Base-by-base conservation (phyloP, 1,140 invertebrate genomes). In the Heliconius melpomene region DNA sequence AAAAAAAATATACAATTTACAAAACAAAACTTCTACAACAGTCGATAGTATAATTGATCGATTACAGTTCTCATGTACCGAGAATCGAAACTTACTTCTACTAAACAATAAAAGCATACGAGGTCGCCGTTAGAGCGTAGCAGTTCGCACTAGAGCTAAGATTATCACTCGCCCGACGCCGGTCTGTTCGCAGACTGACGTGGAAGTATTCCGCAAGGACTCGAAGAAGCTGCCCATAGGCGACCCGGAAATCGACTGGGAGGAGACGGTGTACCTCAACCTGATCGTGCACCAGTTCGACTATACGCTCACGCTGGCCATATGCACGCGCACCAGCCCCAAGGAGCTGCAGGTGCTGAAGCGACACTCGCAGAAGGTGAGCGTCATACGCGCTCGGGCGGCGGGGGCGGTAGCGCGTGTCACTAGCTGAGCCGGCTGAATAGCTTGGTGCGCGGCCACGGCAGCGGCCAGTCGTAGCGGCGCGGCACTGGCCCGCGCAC, bases 201-300 rank as follows among this genome's bases (percentile, higher is more conserved):
- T 99, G 79, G 98, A 99, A 94, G 98, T 99, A 38, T 99, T 98
- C 95, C 96, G 99, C 77, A 98, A 99, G 94, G 98, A 99, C 94
- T 99, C 98, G 86, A 97, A 98, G 91, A 99, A 99, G 92, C 95
- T 99, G 86, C 99, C 99, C 46, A 97, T 98, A 85, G 98, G 98
- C 75, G 98, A 99, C 95, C 97, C 97, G 32, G 97, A 98, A 88
- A 97, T 99, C 86, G 98, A 99, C 95, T 99, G 99, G 99, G 98
- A 99, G 95, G 99, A 99, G 95, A 99, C 99, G 72, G 98, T 99
- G 79, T 99, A 99, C 95, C 95, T 99, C 72, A 99, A 99, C 95
- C 95, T 99, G 85, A 98, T 99, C 83, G 97, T 99, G 88, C 99
- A 99, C 95, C 98, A 99, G 95, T 98, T 99, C 95, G 98, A 99